Evolutionary conservation across 1,140 invertebrate genomes (phyloP), one percentile per base, ranked within the genome.

Genomic region (Polypedilum vanderplanki): DNA sequence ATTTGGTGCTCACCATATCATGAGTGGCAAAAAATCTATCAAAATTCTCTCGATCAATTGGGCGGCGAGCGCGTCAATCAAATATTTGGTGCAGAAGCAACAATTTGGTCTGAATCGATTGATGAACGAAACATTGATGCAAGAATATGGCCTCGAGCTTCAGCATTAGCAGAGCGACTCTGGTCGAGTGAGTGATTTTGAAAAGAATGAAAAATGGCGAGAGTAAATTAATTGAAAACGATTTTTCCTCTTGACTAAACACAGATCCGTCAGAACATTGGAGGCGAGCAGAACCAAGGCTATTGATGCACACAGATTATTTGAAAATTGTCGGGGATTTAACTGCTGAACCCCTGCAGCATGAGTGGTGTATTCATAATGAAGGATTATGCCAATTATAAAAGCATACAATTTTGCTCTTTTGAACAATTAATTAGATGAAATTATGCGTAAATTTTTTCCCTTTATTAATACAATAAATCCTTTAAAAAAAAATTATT

Each of bases 351-450:
- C 86, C 87, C 1, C 77, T 94, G 20, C 85, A 93, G 80, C 93
- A 93, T 0, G 87, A 92, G 79, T 94, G 92, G 91, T 95, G 93
- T 80, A 83, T 88, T 76, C 90, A 93, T 78, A 91, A 93, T 80
- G 87, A 92, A 83, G 88, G 89, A 65, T 82, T 86, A 76, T 93
- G 91, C 79, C 84, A 33, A 33, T 33, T 33, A 33, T 33, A 33
- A 33, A 33, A 33, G 24, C 24, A 33, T 33, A 33, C 24, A 33
- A 33, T 33, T 33, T 33, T 33, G 24, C 5, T 33, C 24, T 33
- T 33, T 33, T 33, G 24, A 33, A 5, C 5, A 33, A 33, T 33
- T 33, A 33, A 33, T 33, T 33, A 33, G 24, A 33, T 1, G 24
- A 33, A 33, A 3, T 33, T 3, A 33, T 33, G 24, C 24, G 24